A percentile compares a stretch with the other conserved stretches of the same genome.
These are phyloP conservation scores for Cheirogaleus medius DNA, from an alignment of 2,113 vertebrate species.

Conservation along the genomic window DNA sequence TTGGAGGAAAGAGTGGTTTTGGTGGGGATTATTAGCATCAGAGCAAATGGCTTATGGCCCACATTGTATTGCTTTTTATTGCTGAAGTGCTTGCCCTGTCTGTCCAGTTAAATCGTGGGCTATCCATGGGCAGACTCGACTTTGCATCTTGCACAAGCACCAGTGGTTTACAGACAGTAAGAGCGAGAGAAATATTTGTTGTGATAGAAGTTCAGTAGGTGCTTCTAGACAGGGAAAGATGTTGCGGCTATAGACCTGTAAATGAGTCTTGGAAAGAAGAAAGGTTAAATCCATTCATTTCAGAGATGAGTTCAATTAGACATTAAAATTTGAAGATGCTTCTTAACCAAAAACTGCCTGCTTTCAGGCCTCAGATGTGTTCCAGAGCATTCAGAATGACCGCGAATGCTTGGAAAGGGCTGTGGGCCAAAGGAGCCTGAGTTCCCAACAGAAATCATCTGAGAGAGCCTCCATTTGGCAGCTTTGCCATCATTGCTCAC, in stretches of 20 bases:
- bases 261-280: neutral
- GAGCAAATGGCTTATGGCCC: neutral
- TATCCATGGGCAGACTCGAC: neutral
- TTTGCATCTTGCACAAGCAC: neutral
- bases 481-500: fast-evolving
- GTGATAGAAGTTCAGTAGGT: neutral
- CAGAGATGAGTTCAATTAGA: neutral
- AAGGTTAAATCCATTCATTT: neutral
- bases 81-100: neutral
- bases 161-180: neutral
- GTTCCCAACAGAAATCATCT: neutral
- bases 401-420: neutral
- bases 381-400: neutral
- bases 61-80: neutral
- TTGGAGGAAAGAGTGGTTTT: neutral
- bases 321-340: neutral
- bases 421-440: neutral
- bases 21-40: neutral
- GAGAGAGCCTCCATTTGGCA: neutral
- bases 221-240: neutral
- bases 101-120: neutral
- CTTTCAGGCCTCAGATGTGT: neutral
- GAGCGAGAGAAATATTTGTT: neutral
- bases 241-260: neutral
- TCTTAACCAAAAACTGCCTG: neutral